phyloP scores from a whole-genome alignment of 92 coral and sea anemone species.

The Paramuricea clavata region DNA sequence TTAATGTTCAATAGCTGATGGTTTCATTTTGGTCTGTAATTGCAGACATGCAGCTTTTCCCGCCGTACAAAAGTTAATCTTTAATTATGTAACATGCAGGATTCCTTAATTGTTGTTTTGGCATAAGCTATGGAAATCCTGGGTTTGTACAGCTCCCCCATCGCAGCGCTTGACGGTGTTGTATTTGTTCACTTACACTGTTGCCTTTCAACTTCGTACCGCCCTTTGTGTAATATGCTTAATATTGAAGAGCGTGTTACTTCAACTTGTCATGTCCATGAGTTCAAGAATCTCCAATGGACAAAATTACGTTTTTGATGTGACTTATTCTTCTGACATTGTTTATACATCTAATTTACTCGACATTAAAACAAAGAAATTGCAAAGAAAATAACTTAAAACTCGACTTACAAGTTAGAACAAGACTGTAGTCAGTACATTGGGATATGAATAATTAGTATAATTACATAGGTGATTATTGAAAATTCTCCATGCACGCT shows the following conservation, averaged over 20 bases:
- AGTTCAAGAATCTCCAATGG: background rate
- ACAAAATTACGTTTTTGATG: background rate
- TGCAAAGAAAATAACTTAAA: too few relatives aligned
- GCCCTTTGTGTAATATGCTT: background rate
- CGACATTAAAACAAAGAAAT: too few relatives aligned
- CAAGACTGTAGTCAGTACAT: too few relatives aligned
- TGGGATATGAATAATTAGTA: too few relatives aligned
- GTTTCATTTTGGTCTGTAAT: background rate
- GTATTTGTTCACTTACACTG: background rate
- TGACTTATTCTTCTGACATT: background rate
- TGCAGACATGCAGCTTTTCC: background rate
- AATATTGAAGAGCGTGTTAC: background rate
- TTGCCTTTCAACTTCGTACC: background rate
- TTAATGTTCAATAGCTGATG: background rate
- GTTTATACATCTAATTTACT: background rate
- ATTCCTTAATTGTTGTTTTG: background rate
- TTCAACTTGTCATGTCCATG: background rate
- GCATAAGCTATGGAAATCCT: slow-evolving; percentile 35
- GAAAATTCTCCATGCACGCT: too few relatives aligned
- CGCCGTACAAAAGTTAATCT: background rate
- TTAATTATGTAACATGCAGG: background rate
- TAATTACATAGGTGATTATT: too few relatives aligned
- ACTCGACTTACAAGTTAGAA: too few relatives aligned
- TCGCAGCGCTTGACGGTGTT: background rate
- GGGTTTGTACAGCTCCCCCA: background rate